Evolutionary conservation across 2,888 invertebrate genomes (phyloP).

Genomic region (Bhutanitis thaidina): DNA sequence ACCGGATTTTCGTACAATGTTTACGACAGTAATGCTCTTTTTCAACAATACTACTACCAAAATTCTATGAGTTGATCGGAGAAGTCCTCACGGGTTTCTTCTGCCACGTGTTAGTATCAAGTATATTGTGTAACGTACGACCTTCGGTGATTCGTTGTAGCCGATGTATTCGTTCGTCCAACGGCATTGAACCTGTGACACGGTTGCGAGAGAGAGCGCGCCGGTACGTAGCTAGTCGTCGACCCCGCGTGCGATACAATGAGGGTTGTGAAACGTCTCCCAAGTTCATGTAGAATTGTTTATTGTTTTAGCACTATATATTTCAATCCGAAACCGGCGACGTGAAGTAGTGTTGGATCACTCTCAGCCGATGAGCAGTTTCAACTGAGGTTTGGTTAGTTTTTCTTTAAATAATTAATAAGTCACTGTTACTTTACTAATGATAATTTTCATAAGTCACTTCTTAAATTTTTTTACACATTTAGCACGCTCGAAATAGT

Average conservation of each 20-base stretch:
- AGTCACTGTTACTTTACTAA: no score
- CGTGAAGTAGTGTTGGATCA: background rate
- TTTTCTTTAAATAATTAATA: background rate
- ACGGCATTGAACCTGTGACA: constrained; percentile 19
- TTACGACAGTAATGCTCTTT: no score
- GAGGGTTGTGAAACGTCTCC: constrained; percentile 3
- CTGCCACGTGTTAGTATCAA: no score
- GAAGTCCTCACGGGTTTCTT: no score
- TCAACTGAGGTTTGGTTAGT: background rate
- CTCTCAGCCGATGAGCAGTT: background rate
- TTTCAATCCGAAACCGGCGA: background rate
- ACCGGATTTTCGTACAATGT: no score
- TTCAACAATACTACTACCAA: no score
- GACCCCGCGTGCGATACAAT: constrained; percentile 7
- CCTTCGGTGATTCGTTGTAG: constrained; percentile 2
- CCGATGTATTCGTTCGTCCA: constrained; percentile 1
- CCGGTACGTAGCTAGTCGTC: background rate
- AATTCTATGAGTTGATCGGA: no score
- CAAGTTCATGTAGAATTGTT: background rate
- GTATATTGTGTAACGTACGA: background rate
- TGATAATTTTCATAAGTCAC: no score
- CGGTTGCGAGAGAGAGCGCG: constrained; percentile 9
- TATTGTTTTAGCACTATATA: constrained; percentile 4
- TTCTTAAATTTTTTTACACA: no score
- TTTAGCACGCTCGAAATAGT: no score